Percentiles rank a stretch among this genome's conserved stretches.
Conservation (phyloP, 2,888 invertebrate genomes). For the Omphaloscelis lunosa region DNA sequence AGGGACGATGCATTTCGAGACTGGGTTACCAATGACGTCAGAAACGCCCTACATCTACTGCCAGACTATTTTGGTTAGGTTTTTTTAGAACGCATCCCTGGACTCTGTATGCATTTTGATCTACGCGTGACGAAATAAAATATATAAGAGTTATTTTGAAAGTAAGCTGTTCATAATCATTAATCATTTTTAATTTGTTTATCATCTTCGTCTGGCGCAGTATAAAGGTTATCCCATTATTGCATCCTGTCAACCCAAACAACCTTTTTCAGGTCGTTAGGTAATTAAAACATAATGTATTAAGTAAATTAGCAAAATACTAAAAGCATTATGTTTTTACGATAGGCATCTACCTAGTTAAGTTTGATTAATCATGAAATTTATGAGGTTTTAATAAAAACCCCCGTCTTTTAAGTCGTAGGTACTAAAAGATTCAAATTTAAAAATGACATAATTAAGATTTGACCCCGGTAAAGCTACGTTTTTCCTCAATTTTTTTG, state of each 20-base stretch:
- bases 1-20: slow-evolving; percentile 80
- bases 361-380: neutral
- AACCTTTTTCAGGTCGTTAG: neutral
- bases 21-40: slow-evolving; percentile 85
- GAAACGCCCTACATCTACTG: slow-evolving; percentile 76
- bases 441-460: too few species aligned
- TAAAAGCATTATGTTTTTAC: slow-evolving; percentile 3
- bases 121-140: slow-evolving; percentile 54
- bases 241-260: slow-evolving; percentile 3
- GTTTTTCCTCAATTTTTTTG: neutral
- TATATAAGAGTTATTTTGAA: slow-evolving; percentile 1
- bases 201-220: neutral
- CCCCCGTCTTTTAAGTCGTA: neutral
- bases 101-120: slow-evolving; percentile 52
- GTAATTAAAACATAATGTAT: neutral
- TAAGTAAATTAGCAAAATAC: neutral
- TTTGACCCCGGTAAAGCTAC: neutral
- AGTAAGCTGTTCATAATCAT: slow-evolving; percentile 1
- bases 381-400: neutral
- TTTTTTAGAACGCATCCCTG: slow-evolving; percentile 66
- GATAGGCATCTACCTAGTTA: neutral
- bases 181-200: slow-evolving; percentile 18
- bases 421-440: neutral
- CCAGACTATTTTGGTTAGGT: slow-evolving; percentile 69
- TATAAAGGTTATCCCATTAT: neutral